phyloP scores from a whole-genome alignment of 2,797 vertebrate species.

The Todus mexicanus region DNA sequence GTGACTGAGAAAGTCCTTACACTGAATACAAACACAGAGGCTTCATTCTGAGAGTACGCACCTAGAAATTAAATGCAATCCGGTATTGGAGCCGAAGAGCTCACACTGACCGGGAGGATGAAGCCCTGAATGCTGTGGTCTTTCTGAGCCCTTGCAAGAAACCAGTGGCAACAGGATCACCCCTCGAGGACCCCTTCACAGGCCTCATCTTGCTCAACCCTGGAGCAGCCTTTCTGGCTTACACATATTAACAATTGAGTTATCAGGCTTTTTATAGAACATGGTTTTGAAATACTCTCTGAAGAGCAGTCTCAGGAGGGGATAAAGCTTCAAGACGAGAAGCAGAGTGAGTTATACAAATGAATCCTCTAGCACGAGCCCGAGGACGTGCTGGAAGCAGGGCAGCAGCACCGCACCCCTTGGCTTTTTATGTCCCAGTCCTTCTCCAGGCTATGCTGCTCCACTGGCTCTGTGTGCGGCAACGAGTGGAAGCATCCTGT shows the following conservation, averaged over 20 bases:
- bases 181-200: background rate
- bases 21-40: background rate
- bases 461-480: background rate
- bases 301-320: conserved; percentile 5
- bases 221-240: background rate
- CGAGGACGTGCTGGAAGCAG: background rate
- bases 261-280: conserved; percentile 17
- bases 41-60: background rate
- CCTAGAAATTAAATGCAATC: background rate
- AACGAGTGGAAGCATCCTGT: background rate
- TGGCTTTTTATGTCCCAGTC: background rate
- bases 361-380: background rate
- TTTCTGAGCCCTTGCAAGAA: fast-evolving
- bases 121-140: background rate
- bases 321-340: background rate
- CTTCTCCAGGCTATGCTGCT: background rate
- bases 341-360: background rate
- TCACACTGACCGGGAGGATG: background rate
- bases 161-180: fast-evolving
- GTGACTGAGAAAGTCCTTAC: background rate
- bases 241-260: background rate
- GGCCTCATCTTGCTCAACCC: background rate
- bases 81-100: background rate
- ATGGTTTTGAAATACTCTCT: background rate
- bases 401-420: background rate